phyloP scores from a whole-genome alignment of 1,140 invertebrate genomes.

The Lasaia peninsularis region DNA sequence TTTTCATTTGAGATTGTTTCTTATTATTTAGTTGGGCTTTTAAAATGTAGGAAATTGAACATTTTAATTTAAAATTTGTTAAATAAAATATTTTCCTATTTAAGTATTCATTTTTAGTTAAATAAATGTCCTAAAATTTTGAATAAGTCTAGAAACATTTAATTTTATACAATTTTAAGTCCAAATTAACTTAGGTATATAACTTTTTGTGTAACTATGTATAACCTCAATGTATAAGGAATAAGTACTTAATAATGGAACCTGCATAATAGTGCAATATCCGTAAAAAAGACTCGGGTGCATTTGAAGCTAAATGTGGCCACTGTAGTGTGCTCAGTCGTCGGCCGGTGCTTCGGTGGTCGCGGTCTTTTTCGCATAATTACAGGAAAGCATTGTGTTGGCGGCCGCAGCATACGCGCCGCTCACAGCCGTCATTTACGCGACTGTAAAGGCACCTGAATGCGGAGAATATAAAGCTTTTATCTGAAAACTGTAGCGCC shows the following conservation, averaged over 20 bases:
- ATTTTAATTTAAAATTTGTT: no score
- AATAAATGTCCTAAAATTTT: no score
- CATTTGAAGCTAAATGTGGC: constrained; percentile 7
- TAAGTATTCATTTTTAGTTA: no score
- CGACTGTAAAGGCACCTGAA: constrained; percentile 48
- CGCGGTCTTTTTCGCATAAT: constrained; percentile 60
- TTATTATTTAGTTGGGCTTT: no score
- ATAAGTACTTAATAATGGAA: neutral
- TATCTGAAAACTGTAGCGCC: constrained; percentile 36
- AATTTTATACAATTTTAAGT: no score
- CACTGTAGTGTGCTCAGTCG: constrained; percentile 18
- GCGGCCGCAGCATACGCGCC: constrained; percentile 44
- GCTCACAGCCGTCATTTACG: constrained; percentile 54
- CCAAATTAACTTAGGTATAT: no score
- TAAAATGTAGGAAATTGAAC: no score
- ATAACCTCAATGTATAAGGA: no score
- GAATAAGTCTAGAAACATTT: no score
- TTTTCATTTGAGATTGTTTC: no score
- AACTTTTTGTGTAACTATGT: no score
- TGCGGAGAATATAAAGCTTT: constrained; percentile 46
- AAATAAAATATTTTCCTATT: no score
- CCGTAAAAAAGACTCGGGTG: neutral
- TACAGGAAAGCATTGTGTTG: constrained; percentile 61
- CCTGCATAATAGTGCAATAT: neutral
- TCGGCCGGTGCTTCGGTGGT: constrained; percentile 35